Percentiles rank a stretch among this genome's conserved stretches.
Evolutionary conservation across 1,140 invertebrate species (phyloP).

Genomic region (Calephelis virginiensis): DNA sequence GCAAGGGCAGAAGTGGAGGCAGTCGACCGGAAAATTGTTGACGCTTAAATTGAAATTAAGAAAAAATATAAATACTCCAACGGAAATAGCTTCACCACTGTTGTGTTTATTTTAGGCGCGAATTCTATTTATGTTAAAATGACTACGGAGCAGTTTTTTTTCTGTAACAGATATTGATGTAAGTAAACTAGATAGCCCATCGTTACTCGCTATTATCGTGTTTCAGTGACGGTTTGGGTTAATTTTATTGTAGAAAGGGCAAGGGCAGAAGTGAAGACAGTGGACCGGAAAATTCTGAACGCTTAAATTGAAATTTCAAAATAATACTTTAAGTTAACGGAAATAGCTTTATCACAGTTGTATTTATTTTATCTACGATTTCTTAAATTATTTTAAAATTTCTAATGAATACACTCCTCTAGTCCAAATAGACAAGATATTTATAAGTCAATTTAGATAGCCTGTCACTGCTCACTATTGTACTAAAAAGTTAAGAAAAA

Average conservation of each 20-base stretch:
- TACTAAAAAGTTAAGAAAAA: too few species aligned
- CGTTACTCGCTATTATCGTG: too few species aligned
- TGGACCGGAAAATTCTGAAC: not conserved
- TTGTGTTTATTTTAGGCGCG: not conserved
- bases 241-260: slow-evolving; percentile 39
- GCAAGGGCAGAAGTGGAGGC: slow-evolving; percentile 33
- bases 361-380: not conserved
- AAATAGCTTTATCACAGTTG: not conserved
- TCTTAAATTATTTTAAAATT: not conserved
- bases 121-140: not conserved
- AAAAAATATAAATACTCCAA: slow-evolving; percentile 43
- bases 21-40: slow-evolving; percentile 51
- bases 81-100: slow-evolving; percentile 4
- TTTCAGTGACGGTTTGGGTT: slow-evolving; percentile 44
- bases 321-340: slow-evolving; percentile 27
- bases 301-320: slow-evolving; percentile 36
- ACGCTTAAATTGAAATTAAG: slow-evolving; percentile 56
- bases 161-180: too few species aligned
- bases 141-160: too few species aligned
- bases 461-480: too few species aligned
- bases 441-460: too few species aligned
- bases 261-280: too few species aligned
- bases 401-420: too few species aligned
- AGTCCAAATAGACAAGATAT: too few species aligned
- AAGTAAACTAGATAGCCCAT: too few species aligned